Conservation (phyloP, 2,888 invertebrate species). For the Deilephila porcellus region DNA sequence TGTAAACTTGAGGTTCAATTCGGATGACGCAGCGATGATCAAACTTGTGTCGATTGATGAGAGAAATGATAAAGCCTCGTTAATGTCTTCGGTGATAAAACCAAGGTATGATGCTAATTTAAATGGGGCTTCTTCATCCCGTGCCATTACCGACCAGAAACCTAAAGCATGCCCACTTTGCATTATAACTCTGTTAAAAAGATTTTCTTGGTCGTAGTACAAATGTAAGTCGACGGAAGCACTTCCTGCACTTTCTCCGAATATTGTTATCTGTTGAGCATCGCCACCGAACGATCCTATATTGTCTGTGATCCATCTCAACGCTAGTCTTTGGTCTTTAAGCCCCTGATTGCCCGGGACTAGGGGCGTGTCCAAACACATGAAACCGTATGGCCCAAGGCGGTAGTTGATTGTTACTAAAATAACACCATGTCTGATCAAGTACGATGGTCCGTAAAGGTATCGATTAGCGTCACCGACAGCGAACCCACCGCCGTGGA, state of each 20-base stretch:
- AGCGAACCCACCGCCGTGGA: slow-evolving; percentile 59
- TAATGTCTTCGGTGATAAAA: slow-evolving; percentile 45
- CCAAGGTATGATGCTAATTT: slow-evolving; percentile 56
- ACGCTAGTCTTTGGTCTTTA: slow-evolving; percentile 62
- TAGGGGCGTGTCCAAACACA: slow-evolving; percentile 59
- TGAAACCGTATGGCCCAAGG: slow-evolving; percentile 67
- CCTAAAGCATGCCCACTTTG: slow-evolving; percentile 57
- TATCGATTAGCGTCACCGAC: slow-evolving; percentile 52
- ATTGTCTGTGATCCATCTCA: slow-evolving; percentile 64
- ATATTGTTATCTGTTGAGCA: slow-evolving; percentile 57
- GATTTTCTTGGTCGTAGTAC: slow-evolving; percentile 51
- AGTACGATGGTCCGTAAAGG: slow-evolving; percentile 55
- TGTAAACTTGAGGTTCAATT: slow-evolving; percentile 42
- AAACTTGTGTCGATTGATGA: slow-evolving; percentile 47
- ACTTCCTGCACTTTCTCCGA: slow-evolving; percentile 65
- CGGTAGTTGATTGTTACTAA: slow-evolving; percentile 67
- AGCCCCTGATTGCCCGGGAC: slow-evolving; percentile 68
- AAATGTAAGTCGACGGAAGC: slow-evolving; percentile 58
- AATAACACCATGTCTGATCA: slow-evolving; percentile 61
- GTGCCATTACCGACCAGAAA: slow-evolving; percentile 44
- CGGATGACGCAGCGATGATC: slow-evolving; percentile 50
- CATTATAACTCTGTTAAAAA: slow-evolving; percentile 61
- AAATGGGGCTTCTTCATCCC: slow-evolving; percentile 48
- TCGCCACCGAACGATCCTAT: slow-evolving; percentile 68
- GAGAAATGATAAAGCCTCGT: slow-evolving; percentile 57